Base-by-base conservation (phyloP, 1,140 invertebrate species). In the Drosophila kurseongensis region DNA sequence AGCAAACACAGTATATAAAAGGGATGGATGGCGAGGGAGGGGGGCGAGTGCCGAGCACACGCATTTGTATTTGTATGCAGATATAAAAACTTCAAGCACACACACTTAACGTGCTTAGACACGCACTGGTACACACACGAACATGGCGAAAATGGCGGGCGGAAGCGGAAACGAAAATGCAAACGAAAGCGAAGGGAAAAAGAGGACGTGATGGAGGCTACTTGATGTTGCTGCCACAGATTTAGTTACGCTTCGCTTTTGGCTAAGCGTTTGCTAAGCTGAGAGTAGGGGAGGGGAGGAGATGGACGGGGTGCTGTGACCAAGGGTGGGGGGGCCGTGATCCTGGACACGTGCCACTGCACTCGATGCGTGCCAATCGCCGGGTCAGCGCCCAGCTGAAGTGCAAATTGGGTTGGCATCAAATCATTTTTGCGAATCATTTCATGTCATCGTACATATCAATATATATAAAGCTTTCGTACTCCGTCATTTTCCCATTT, bases 61-160 rank as follows among this genome's bases (percentile, higher is more conserved):
- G 57, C 59, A 72, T 40, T 68, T 60, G 61, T 65, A 75, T 75
- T 78, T 81, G 78, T 86, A 78, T 86, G 78, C 65, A 81, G 85
- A 85, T 86, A 78, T 85, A 65, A 79, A 86, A 88, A 86, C 79
- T 88, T 88, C 80, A 88, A 88, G 83, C 84, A 88, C 72, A 89
- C 58, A 80, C 80, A 89, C 79, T 83, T 89, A 89, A 66, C 72
- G 76, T 77, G 56, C 76, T 83, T 63, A 83, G 82, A 88, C 75
- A 86, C 38, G 57, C 69, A 81, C 75, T 48, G 72, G 51, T 12
- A 62, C 54, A 73, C 72, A 67, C 55, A 47, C 40, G 61, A 51
- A 41, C 18, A 54, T 40, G 47, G 55, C 40, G 2, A 32, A 32
- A 32, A 32, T 7, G 6, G 29, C 6, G 29, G n/a, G 40, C 42